Base-by-base conservation (phyloP, 2,797 vertebrate genomes). In the Falco columbarius region DNA sequence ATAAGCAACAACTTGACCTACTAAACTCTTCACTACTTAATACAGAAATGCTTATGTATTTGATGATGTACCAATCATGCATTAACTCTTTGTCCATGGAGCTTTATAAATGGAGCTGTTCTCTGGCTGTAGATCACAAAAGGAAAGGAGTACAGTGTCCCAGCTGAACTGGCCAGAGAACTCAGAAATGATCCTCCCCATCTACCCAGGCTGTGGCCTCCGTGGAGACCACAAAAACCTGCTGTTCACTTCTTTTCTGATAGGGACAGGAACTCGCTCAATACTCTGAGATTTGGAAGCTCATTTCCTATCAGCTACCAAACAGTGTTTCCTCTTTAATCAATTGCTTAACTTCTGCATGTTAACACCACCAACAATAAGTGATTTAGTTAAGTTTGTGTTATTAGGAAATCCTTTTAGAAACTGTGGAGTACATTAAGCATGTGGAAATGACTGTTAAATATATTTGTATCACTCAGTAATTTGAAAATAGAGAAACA, bases 401-500 rank as follows among this genome's bases (percentile, higher is more conserved):
- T 62, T 89, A 24, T 88, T 68, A 63, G 86, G 83, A 88, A 73
- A 92, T 91, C 82, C 90, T 90, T 40, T 42, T 8, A 84, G 88
- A 81, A 87, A 65, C 75, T 18, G 81, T 11, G 23, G 54, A 70
- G 79, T 86, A 19, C 90, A 92, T 73, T 82, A 67, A 77, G 89
- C 73, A 24, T 7, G 40, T 94, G 79, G 80, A 80, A 91, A 65
- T 51, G 93, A 65, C 85, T 89, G n/a, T 58, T 93, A 89, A 77
- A 79, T 79, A 81, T 40, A 81, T 96, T 95, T 94, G 14, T 82
- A 63, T 81, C 89, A 36, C 89, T 93, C 79, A 55, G 91, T 70
- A 86, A 82, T 89, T 75, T 94, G 92, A 62, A 89, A 94, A 92
- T 8, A 61, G 87, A 73, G 93, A 52, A 96, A 91, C 56, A 75